Evolutionary conservation across 1,140 invertebrate species (phyloP).

Genomic region (Lutraria rhynchaena): DNA sequence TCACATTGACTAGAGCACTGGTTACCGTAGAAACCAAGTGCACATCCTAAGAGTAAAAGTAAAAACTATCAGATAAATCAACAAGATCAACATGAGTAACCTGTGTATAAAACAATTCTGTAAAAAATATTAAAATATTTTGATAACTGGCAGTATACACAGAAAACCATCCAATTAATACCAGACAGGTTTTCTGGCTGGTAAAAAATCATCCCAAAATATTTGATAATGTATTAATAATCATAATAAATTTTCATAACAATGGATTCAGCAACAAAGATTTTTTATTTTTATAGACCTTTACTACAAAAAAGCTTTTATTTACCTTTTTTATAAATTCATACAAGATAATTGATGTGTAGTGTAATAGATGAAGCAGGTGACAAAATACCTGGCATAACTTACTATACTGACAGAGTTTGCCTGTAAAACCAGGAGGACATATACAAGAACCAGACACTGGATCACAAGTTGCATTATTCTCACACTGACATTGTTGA

Average conservation of each 20-base stretch:
- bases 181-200: too few relatives aligned
- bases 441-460: slow-evolving; percentile 74
- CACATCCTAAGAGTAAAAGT: slow-evolving; percentile 25
- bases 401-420: slow-evolving; percentile 78
- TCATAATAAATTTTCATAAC: too few relatives aligned
- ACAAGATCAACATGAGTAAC: background rate
- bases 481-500: slow-evolving; percentile 88
- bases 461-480: slow-evolving; percentile 84
- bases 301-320: too few relatives aligned
- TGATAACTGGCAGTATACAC: too few relatives aligned
- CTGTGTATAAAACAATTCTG: background rate
- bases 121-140: background rate
- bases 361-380: too few relatives aligned
- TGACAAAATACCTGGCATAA: too few relatives aligned
- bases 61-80: background rate
- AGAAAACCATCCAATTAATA: background rate
- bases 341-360: too few relatives aligned
- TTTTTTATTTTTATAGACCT: too few relatives aligned
- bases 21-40: slow-evolving; percentile 39
- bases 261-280: too few relatives aligned
- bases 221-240: too few relatives aligned
- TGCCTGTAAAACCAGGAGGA: slow-evolving; percentile 75
- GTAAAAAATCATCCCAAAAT: too few relatives aligned
- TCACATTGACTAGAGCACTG: slow-evolving; percentile 36
- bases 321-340: too few relatives aligned